Percentiles rank a stretch among this genome's conserved stretches.
These are phyloP conservation scores for Urocitellus parryii DNA, from an alignment of 2,113 vertebrate species.

Conservation along the genomic window DNA sequence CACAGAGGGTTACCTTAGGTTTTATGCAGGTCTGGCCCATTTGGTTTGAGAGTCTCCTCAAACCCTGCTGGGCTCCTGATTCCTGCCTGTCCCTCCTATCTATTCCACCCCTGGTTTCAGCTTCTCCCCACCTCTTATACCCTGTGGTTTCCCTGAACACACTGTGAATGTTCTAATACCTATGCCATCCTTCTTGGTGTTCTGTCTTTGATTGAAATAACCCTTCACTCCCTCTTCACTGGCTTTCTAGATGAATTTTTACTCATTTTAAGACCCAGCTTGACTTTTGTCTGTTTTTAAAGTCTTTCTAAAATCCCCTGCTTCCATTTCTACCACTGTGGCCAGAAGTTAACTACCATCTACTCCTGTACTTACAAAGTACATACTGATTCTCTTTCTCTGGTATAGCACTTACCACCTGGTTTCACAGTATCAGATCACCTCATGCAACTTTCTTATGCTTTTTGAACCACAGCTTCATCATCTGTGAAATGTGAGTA, in stretches of 20 bases:
- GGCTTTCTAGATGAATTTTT: background rate
- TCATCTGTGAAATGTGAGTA: constrained; percentile 14
- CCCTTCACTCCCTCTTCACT: background rate
- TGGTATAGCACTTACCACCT: background rate
- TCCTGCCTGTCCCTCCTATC: background rate
- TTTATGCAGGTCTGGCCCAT: too few species aligned
- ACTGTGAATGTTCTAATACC: background rate
- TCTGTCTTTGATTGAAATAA: background rate
- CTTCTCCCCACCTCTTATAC: accelerated
- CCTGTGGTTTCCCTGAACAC: background rate
- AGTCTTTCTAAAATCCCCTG: background rate
- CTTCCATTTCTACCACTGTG: background rate
- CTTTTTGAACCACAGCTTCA: background rate
- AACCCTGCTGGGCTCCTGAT: accelerated
- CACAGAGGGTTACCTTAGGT: background rate
- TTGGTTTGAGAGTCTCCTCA: background rate
- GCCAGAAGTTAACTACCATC: background rate
- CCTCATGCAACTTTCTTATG: background rate
- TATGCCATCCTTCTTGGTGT: background rate
- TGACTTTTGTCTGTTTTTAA: background rate
- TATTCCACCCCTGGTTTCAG: background rate
- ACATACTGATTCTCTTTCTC: background rate
- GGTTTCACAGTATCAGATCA: background rate
- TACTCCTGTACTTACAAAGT: background rate
- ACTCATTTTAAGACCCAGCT: background rate